phyloP scores from a whole-genome alignment of 2,888 invertebrate species.

The Standfussiana lucernea region DNA sequence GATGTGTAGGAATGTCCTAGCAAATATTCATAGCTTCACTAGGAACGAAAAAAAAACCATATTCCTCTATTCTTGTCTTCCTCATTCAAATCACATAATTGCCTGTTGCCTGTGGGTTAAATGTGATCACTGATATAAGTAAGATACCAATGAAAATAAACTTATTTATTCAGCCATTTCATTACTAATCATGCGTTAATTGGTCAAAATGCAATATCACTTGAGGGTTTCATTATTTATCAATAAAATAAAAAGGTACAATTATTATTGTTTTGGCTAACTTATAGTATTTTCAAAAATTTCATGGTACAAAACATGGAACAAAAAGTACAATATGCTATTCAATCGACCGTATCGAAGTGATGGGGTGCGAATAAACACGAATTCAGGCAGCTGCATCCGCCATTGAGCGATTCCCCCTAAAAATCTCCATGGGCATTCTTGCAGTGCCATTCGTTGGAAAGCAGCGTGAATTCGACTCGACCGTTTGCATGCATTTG shows the following conservation, averaged over 20 bases:
- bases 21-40: background rate
- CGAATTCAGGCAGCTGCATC: background rate
- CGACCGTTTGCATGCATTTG: background rate
- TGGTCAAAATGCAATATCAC: constrained; percentile 17
- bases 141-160: constrained; percentile 4
- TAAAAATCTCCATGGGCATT: background rate
- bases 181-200: constrained; percentile 15
- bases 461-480: background rate
- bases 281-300: background rate
- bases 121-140: background rate
- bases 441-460: background rate
- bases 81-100: background rate
- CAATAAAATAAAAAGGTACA: constrained; percentile 12
- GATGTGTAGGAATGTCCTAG: background rate
- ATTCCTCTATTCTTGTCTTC: constrained; percentile 5
- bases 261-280: background rate
- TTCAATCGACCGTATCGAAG: background rate
- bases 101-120: background rate
- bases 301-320: background rate
- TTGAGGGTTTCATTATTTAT: constrained; percentile 5
- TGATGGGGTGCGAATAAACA: background rate
- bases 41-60: background rate
- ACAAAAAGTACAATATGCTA: background rate
- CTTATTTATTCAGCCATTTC: background rate
- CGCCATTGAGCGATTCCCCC: background rate